Evolutionary conservation across 2,797 vertebrate genomes (phyloP), one percentile per base, ranked within the genome.

Genomic region (Discoglossus pictus): DNA sequence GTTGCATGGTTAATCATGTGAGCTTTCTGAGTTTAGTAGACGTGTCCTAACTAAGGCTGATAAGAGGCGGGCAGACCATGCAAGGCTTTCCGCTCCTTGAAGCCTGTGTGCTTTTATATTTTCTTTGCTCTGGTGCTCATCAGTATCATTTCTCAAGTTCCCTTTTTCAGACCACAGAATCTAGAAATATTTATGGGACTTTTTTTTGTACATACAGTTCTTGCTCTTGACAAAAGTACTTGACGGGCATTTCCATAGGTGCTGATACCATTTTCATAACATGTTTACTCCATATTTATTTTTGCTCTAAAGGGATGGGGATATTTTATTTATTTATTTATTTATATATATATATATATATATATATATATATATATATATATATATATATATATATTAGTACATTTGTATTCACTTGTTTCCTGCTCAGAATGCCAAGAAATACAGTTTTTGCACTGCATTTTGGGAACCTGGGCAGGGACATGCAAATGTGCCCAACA

Each of bases 11-110:
- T 34, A 15, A 40, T 67, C 65, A 67, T 59, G 65, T 67, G 53
- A 59, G 64, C 16, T n/a, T 15, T 67, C 34, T 31, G 53, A 21
- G 53, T 39, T 66, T 48, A 56, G 43, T n/a, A 66, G 53, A 66
- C 43, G 43, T 58, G 64, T 59, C 54, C 36, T 46, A 8, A 23
- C 17, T 23, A 11, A 18, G 1, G 46, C 39, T 39, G 66, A 46
- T 54, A 53, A 54, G 20, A 18, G 39, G 47, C 11, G 52, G 21
- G 34, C 13, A 23, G 6, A 21, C 15, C 47, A 25, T n/a, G n/a
- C 6, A 40, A 31, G 39, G n/a, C 34, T 44, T 59, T 20, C 36
- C 8, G 7, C 34, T 61, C 27, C 58, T 42, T 31, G 20, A 36
- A 34, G 18, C 16, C n/a, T n/a, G n/a, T n/a, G n/a, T 43, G 0